Conservation (phyloP, 2,113 vertebrate genomes). For the Mesembrinibis cayennensis region DNA sequence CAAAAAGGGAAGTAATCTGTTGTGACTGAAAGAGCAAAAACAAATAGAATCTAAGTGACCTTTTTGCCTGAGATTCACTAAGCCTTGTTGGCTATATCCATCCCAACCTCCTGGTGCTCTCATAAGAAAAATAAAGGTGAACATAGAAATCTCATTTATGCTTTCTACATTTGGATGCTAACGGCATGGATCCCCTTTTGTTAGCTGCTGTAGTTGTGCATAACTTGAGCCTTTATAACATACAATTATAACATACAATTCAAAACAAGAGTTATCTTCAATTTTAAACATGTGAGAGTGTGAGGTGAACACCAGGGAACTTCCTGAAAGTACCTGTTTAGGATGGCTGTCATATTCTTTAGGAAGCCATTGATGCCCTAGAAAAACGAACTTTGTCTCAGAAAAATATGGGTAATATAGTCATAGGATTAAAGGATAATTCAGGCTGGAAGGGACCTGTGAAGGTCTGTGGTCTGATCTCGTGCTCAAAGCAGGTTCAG, state of each 20-base stretch:
- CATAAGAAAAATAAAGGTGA: neutral
- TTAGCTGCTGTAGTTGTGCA: neutral
- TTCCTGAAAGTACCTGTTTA: neutral
- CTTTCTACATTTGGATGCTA: neutral
- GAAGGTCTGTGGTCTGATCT: neutral
- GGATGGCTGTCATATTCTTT: neutral
- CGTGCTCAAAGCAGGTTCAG: neutral
- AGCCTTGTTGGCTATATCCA: neutral
- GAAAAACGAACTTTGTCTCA: neutral
- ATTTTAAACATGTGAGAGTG: neutral
- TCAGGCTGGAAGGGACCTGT: neutral
- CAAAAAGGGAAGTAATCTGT: neutral
- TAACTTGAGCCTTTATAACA: neutral
- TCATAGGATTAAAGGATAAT: neutral
- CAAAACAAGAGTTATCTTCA: neutral
- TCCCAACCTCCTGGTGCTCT: neutral
- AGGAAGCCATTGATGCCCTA: neutral
- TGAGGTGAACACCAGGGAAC: neutral
- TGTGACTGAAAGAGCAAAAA: neutral
- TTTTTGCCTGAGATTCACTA: neutral
- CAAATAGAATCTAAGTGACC: neutral
- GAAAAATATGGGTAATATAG: neutral
- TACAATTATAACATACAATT: neutral
- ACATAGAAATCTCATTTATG: neutral
- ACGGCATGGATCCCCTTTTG: neutral